Conservation (phyloP, 35 echinoderm and acorn worm genomes). For the Anneissia japonica region DNA sequence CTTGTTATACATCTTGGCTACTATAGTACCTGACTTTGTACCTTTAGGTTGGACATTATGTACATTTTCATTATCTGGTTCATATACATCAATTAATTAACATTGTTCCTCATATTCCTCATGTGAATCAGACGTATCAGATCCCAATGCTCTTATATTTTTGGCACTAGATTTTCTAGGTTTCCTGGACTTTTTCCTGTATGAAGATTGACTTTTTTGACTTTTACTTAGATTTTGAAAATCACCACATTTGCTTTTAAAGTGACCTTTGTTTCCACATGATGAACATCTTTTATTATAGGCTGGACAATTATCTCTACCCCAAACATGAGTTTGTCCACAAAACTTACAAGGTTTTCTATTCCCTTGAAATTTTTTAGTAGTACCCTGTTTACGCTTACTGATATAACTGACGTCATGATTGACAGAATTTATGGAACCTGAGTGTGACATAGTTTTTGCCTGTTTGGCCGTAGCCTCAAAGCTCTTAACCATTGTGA, state of each 20-base stretch:
- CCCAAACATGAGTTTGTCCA: too few relatives aligned
- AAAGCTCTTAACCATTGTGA: not conserved
- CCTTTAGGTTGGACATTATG: not conserved
- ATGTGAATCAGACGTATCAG: constrained; percentile 12
- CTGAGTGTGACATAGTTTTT: not conserved
- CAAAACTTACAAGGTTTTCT: too few relatives aligned
- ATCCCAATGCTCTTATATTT: not conserved
- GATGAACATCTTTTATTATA: constrained; percentile 24
- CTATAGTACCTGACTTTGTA: not conserved
- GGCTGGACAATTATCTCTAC: constrained; percentile 30
- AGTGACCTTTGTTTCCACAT: constrained; percentile 42
- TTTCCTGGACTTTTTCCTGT: not conserved
- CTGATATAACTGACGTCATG: too few relatives aligned
- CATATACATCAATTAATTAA: constrained; percentile 6
- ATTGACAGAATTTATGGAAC: too few relatives aligned
- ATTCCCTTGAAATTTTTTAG: too few relatives aligned
- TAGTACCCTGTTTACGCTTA: constrained; percentile 12
- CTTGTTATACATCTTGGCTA: not conserved
- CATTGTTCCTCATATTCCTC: not conserved
- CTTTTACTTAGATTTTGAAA: not conserved
- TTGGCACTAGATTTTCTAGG: not conserved
- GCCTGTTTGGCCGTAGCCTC: not conserved
- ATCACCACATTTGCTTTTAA: constrained; percentile 17
- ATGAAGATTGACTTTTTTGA: not conserved
- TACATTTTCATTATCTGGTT: not conserved